Evolutionary conservation across 2,113 vertebrate species (phyloP).

Genomic region (Condylura cristata): DNA sequence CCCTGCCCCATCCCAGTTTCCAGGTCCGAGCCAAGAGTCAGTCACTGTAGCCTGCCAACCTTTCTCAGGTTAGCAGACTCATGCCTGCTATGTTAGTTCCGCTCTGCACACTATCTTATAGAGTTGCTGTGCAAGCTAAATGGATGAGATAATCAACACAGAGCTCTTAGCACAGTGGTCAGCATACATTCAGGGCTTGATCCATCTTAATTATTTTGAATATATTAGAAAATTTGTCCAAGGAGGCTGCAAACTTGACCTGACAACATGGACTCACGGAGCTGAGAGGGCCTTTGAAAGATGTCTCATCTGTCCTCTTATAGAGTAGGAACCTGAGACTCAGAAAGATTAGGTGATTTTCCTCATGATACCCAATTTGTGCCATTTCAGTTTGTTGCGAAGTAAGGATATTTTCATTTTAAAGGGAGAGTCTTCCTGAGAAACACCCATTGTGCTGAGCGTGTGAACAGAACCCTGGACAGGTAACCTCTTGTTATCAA

Average conservation of each 20-base stretch:
- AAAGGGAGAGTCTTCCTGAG: neutral
- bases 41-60: neutral
- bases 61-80: neutral
- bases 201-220: neutral
- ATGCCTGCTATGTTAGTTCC: neutral
- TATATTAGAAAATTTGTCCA: neutral
- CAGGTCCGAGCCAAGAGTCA: neutral
- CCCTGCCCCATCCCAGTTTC: neutral
- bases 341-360: neutral
- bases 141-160: neutral
- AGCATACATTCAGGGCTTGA: neutral
- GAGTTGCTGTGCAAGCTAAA: neutral
- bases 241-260: neutral
- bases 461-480: neutral
- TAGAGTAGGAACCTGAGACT: neutral
- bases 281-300: neutral
- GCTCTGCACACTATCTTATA: neutral
- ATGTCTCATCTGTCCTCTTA: neutral
- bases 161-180: neutral
- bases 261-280: neutral
- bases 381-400: neutral
- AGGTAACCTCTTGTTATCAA: neutral
- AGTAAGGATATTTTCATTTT: neutral
- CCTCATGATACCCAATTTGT: neutral
- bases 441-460: neutral